A percentile compares a stretch with the other conserved stretches of the same genome.
These are phyloP conservation scores for Carduelis carduelis DNA, from an alignment of 2,797 vertebrate species.

Conservation along the genomic window DNA sequence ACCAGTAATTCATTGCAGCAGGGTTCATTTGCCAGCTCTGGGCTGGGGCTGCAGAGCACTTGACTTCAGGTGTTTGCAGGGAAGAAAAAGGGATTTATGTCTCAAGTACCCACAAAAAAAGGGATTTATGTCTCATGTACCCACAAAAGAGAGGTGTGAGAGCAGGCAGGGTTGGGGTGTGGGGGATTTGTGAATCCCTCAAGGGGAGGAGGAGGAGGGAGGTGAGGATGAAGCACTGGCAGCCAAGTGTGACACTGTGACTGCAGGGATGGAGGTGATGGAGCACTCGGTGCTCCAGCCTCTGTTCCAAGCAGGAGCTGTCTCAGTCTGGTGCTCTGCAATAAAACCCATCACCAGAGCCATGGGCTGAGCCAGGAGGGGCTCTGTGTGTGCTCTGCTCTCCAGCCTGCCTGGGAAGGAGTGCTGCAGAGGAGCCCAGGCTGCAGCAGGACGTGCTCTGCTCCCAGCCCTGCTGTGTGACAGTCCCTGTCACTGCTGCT, in stretches of 20 bases:
- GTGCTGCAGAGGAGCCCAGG: accelerated
- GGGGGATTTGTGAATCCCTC: accelerated
- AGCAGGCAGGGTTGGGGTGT: not conserved
- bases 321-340: not conserved
- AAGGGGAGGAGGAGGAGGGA: not conserved
- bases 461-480: accelerated
- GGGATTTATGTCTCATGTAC: not conserved
- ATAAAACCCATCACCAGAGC: not conserved
- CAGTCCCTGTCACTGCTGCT: not conserved
- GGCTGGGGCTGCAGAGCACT: not conserved
- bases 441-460: not conserved
- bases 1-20: not conserved
- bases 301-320: not conserved
- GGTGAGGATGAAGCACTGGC: not conserved
- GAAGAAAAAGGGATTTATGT: not conserved
- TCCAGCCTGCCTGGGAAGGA: accelerated
- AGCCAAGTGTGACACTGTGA: accelerated
- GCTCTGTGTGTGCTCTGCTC: not conserved
- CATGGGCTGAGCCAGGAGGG: not conserved
- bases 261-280: not conserved
- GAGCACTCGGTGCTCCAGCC: not conserved
- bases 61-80: not conserved
- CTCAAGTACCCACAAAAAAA: not conserved
- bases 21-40: not conserved
- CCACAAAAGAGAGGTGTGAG: not conserved